phyloP scores from a whole-genome alignment of 2,888 invertebrate species.

The Cotesia congregata region DNA sequence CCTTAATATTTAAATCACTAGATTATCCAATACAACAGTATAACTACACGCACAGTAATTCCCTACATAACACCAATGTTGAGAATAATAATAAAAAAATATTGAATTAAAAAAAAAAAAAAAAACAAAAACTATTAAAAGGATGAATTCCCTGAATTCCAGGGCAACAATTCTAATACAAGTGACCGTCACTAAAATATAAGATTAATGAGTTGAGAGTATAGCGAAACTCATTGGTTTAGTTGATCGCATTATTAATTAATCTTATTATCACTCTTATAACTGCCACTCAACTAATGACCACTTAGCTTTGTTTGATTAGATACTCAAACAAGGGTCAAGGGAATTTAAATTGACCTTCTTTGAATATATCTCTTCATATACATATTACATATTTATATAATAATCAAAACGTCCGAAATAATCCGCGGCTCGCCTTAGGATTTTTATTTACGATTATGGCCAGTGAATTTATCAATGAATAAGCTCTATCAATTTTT shows the following conservation, averaged over 20 bases:
- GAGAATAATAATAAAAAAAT: not conserved
- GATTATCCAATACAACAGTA: not conserved
- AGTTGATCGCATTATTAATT: conserved; percentile 37
- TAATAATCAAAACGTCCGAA: not conserved
- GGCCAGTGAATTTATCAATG: not conserved
- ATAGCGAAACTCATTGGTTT: conserved; percentile 20
- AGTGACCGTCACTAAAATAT: conserved; percentile 20
- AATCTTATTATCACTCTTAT: conserved; percentile 34
- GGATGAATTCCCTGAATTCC: conserved; percentile 2
- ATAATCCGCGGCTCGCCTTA: not conserved
- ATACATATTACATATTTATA: not conserved
- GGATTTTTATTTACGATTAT: conserved; percentile 2
- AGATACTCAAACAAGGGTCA: conserved; percentile 33
- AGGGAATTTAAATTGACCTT: conserved; percentile 39
- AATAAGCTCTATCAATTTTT: not conserved
- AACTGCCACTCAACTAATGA: conserved; percentile 31
- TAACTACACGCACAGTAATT: not conserved
- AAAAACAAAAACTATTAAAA: not conserved
- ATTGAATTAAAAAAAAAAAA: not conserved
- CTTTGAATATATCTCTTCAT: not conserved
- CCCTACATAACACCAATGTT: not conserved
- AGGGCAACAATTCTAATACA: conserved; percentile 22
- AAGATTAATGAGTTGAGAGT: conserved; percentile 8
- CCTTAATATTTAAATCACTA: not conserved
- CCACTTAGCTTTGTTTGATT: conserved; percentile 38